Evolutionary conservation across 2,888 invertebrate genomes (phyloP).

Genomic region (Ferdinandea cuprea): DNA sequence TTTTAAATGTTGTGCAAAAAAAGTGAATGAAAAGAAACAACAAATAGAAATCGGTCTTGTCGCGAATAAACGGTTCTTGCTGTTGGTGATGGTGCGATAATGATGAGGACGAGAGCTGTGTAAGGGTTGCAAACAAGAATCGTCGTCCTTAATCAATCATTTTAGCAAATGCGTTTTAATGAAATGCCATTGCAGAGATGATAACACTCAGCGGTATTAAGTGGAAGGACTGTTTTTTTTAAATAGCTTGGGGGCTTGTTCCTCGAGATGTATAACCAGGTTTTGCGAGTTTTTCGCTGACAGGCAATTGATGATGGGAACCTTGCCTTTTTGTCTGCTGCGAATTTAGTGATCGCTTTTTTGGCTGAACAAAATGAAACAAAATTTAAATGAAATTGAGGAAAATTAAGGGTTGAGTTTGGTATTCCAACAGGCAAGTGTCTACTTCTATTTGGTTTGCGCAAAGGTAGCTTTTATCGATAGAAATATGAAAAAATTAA

Average conservation of each 20-base stretch:
- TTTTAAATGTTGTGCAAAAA: slow-evolving; percentile 60
- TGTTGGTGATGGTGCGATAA: slow-evolving; percentile 62
- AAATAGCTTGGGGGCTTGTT: slow-evolving; percentile 34
- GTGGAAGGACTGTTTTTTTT: slow-evolving; percentile 30
- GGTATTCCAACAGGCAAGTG: too few species aligned
- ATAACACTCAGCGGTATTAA: slow-evolving; percentile 52
- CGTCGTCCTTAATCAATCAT: slow-evolving; percentile 66
- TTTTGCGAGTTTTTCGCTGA: slow-evolving; percentile 52
- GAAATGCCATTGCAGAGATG: slow-evolving; percentile 56
- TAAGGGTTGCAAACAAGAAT: slow-evolving; percentile 52
- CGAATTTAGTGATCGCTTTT: background rate
- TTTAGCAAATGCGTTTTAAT: slow-evolving; percentile 63
- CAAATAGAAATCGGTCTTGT: slow-evolving; percentile 20
- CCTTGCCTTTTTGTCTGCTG: background rate
- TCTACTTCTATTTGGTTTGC: too few species aligned
- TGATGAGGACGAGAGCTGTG: slow-evolving; percentile 53
- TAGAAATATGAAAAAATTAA: too few species aligned
- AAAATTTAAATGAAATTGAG: background rate
- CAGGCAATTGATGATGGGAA: slow-evolving; percentile 66
- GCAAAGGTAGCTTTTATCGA: too few species aligned
- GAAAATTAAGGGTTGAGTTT: background rate
- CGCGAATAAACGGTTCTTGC: slow-evolving; percentile 58
- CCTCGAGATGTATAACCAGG: slow-evolving; percentile 41
- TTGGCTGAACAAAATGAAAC: background rate
- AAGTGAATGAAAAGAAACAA: slow-evolving; percentile 7